Conservation (phyloP, 2,113 vertebrate genomes). For the Protobothrops flavoviridis region DNA sequence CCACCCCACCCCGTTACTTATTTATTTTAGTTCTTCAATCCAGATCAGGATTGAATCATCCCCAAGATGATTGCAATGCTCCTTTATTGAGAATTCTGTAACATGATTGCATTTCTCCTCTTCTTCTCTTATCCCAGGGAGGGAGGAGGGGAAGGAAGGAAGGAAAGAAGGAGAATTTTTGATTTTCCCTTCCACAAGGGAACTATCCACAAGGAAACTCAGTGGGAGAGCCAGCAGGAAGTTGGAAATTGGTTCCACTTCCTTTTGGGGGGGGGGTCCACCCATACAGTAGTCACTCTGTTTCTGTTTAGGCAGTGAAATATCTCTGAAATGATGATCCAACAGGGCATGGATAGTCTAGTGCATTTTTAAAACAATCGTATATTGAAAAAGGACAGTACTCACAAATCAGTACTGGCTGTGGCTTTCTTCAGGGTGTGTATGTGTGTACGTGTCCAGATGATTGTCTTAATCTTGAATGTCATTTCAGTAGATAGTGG, state of each 20-base stretch:
- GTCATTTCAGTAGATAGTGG: not conserved
- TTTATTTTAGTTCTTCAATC: not conserved
- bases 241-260: not conserved
- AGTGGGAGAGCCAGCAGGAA: not conserved
- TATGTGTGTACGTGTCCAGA: not conserved
- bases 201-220: not conserved
- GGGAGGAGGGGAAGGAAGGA: no score
- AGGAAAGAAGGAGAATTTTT: no score
- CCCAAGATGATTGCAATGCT: not conserved
- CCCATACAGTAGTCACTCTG: not conserved
- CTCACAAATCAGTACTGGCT: not conserved
- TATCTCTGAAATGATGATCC: not conserved
- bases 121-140: not conserved
- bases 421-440: not conserved
- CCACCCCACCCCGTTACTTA: not conserved
- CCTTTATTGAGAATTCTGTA: not conserved
- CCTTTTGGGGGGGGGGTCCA: not conserved
- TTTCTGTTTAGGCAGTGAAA: not conserved
- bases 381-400: not conserved
- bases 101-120: not conserved
- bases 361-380: not conserved
- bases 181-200: no score
- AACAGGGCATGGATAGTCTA: not conserved
- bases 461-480: not conserved
- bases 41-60: not conserved